phyloP scores from a whole-genome alignment of 2,888 invertebrate genomes.

The Oscheius sp. region DNA sequence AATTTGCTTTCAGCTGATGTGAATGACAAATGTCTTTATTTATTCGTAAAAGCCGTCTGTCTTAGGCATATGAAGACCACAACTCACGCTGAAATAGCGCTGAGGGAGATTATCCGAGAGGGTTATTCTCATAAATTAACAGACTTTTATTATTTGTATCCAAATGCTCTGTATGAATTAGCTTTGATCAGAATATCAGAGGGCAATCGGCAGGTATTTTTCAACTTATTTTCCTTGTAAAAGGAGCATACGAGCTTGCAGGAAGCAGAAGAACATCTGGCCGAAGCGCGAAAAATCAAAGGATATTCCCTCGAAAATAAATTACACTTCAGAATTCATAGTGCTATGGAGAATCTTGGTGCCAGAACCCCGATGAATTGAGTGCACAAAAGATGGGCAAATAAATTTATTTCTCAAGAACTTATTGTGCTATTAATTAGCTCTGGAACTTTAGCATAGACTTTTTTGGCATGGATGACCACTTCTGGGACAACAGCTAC shows the following conservation, averaged over 20 bases:
- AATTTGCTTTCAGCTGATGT: constrained; percentile 39
- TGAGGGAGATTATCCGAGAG: constrained; percentile 72
- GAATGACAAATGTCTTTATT: constrained; percentile 74
- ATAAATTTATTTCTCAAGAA: neutral
- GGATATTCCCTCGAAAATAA: constrained; percentile 67
- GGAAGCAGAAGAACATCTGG: constrained; percentile 79
- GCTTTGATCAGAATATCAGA: constrained; percentile 82
- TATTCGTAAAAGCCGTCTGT: constrained; percentile 84
- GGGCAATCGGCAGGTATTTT: constrained; percentile 71
- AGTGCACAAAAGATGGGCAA: neutral
- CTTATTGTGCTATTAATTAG: neutral
- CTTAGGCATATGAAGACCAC: constrained; percentile 82
- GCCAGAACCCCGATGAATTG: constrained; percentile 38
- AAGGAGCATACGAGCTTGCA: constrained; percentile 57
- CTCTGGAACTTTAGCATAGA: too few relatives aligned
- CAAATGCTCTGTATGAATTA: constrained; percentile 86
- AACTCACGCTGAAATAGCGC: constrained; percentile 80
- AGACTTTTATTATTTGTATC: constrained; percentile 82
- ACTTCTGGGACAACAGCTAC: constrained; percentile 11
- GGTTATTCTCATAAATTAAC: constrained; percentile 16
- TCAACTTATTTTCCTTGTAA: too few relatives aligned
- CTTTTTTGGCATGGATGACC: neutral
- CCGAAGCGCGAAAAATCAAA: constrained; percentile 77
- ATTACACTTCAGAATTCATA: constrained; percentile 67
- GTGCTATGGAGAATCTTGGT: constrained; percentile 54